Conservation (phyloP, 1,140 invertebrate genomes). For the Ptiloglossa arizonensis region DNA sequence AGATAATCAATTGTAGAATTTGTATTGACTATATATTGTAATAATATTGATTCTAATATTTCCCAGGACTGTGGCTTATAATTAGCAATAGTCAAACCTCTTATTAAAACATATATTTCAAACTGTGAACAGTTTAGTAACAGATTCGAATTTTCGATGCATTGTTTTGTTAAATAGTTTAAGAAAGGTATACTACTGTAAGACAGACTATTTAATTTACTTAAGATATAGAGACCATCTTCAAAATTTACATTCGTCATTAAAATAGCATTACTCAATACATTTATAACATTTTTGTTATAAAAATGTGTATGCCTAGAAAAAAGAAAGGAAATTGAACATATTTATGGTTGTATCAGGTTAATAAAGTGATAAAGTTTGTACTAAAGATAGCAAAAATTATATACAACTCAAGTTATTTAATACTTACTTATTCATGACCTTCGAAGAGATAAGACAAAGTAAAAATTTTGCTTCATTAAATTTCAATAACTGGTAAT, state of each 20-base stretch:
- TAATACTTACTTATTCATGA: conserved; percentile 44
- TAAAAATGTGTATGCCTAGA: conserved; percentile 81
- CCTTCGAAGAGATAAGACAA: conserved; percentile 75
- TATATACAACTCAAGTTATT: not conserved
- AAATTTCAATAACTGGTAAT: conserved; percentile 77
- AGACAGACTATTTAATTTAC: conserved; percentile 81
- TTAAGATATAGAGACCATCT: conserved; percentile 76
- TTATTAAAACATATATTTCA: conserved; percentile 76
- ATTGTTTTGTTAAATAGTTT: conserved; percentile 82
- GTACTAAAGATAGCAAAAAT: too few species aligned
- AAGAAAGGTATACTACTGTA: conserved; percentile 82
- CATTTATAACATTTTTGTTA: conserved; percentile 83
- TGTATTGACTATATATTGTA: conserved; percentile 71
- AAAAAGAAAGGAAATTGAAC: conserved; percentile 24
- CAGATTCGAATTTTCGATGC: conserved; percentile 72
- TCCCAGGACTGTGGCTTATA: conserved; percentile 84
- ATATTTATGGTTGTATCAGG: too few species aligned
- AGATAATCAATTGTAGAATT: conserved; percentile 75
- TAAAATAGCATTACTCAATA: conserved; percentile 58
- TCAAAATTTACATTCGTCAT: conserved; percentile 53
- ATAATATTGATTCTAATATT: conserved; percentile 74
- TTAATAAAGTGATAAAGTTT: conserved; percentile 5
- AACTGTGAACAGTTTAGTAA: conserved; percentile 62
- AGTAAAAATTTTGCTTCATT: conserved; percentile 80
- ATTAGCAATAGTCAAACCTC: conserved; percentile 82